Evolutionary conservation across 2,888 invertebrate genomes (phyloP).

Genomic region (Amphimallon solstitiale): DNA sequence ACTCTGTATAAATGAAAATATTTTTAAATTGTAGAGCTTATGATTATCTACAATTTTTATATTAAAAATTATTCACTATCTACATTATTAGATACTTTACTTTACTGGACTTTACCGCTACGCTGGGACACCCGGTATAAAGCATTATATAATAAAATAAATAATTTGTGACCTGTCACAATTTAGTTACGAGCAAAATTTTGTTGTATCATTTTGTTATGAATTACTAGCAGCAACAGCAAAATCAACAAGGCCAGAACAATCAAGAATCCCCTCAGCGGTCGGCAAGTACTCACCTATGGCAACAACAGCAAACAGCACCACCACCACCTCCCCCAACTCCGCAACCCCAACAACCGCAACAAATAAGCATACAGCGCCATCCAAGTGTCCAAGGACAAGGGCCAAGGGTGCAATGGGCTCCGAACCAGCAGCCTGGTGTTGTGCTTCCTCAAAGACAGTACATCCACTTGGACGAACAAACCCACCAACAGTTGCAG

Average conservation of each 20-base stretch:
- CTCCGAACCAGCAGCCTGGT: conserved; percentile 50
- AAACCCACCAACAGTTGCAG: conserved; percentile 84
- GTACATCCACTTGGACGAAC: conserved; percentile 83
- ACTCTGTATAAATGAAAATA: too few relatives aligned
- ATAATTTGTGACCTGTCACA: too few relatives aligned
- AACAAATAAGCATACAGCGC: conserved; percentile 53
- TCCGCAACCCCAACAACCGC: conserved; percentile 65
- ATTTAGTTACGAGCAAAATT: too few relatives aligned
- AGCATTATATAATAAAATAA: too few relatives aligned
- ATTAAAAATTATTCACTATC: too few relatives aligned
- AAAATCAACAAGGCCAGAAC: conserved; percentile 16
- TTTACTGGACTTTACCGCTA: too few relatives aligned
- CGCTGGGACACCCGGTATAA: too few relatives aligned
- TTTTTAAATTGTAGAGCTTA: too few relatives aligned
- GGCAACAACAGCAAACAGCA: conserved; percentile 17
- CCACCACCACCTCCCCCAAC: conserved; percentile 55
- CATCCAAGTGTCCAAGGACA: conserved; percentile 64
- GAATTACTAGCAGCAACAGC: conserved; percentile 31
- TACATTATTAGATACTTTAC: too few relatives aligned
- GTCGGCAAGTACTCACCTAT: neutral
- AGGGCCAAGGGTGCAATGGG: conserved; percentile 55
- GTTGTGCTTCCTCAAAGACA: conserved; percentile 68
- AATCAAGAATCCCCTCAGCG: conserved; percentile 16
- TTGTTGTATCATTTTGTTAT: neutral
- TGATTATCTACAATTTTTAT: too few relatives aligned